Base-by-base conservation (phyloP, 2,113 vertebrate genomes). In the Brachyistius frenatus region DNA sequence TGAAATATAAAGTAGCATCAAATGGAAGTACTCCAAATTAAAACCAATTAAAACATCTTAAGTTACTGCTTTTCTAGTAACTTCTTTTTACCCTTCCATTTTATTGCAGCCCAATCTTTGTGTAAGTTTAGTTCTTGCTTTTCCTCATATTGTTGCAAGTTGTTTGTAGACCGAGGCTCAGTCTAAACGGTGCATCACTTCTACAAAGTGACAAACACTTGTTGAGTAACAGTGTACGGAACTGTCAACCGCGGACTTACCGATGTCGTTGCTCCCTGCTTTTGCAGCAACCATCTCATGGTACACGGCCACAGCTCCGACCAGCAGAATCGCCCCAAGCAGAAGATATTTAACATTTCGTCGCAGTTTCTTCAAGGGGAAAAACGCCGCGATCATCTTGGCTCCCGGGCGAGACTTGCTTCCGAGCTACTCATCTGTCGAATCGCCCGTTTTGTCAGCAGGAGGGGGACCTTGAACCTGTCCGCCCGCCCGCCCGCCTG, bases 321-420 rank as follows among this genome's bases (percentile, higher is more conserved):
- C 10, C 57, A 91, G 72, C 66, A 94, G 58, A 47, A 94, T 78
- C 10, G 58, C 57, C 3, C 71, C 85, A 16, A 91, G 64, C 5
- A 94, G 39, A 2, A 94, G 11, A 55, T 66, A 81, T 68, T 57
- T 92, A 7, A 69, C 56, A 13, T 89, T 90, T 10, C 92, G 91
- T 56, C 90, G 80, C 68, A 95, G 79, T 69, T 92, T 95, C 76
- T 92, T 94, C 55, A 91, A 1, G 2, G 93, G 93, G 16, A 94
- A 88, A 60, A 92, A 88, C 14, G 57, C 58, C 7, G 64, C 30
- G 33, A 90, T 71, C 91, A 92, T 93, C 70, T 54, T 80, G 55
- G 3, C n/a, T 73, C 37, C 46, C 5, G 30, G 41, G 16, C 6
- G 16, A 72, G 60, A 66, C 32, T 70, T 54, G 5, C 23, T 33